A percentile compares a stretch with the other conserved stretches of the same genome.
phyloP scores from a whole-genome alignment of 2,888 invertebrate species.

The Pardosa pseudoannulata region DNA sequence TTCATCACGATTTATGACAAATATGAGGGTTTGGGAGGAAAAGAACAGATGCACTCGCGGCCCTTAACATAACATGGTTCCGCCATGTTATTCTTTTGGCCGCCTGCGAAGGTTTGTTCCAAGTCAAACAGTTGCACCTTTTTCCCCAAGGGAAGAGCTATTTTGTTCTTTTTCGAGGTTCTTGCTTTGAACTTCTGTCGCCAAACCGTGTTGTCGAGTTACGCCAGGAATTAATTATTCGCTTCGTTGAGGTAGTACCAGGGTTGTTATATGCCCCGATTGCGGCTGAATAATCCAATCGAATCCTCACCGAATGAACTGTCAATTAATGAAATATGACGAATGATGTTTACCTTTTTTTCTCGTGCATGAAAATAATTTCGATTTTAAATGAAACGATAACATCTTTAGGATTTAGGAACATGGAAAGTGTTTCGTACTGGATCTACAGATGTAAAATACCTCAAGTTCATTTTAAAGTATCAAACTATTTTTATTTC shows the following conservation, averaged over 20 bases:
- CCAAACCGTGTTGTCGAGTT: constrained; percentile 38
- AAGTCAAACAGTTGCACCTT: constrained; percentile 27
- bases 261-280: not conserved
- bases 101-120: constrained; percentile 37
- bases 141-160: constrained; percentile 34
- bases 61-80: constrained; percentile 45
- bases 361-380: too few relatives aligned
- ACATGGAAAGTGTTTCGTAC: too few relatives aligned
- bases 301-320: not conserved
- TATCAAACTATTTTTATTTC: too few relatives aligned
- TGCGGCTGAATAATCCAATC: not conserved
- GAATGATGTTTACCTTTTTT: too few relatives aligned
- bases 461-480: too few relatives aligned
- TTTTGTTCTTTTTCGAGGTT: not conserved
- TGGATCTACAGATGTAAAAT: too few relatives aligned
- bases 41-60: constrained; percentile 17
- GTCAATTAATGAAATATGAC: not conserved
- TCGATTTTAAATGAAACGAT: too few relatives aligned
- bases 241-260: constrained; percentile 22
- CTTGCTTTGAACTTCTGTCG: constrained; percentile 32
- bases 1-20: constrained; percentile 67
- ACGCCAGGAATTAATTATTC: constrained; percentile 56
- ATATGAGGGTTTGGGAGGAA: constrained; percentile 22
- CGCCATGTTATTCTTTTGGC: constrained; percentile 53
- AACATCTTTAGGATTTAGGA: too few relatives aligned